phyloP scores from a whole-genome alignment of 64 coral and sea anemone species.

The Orbicella faveolata region DNA sequence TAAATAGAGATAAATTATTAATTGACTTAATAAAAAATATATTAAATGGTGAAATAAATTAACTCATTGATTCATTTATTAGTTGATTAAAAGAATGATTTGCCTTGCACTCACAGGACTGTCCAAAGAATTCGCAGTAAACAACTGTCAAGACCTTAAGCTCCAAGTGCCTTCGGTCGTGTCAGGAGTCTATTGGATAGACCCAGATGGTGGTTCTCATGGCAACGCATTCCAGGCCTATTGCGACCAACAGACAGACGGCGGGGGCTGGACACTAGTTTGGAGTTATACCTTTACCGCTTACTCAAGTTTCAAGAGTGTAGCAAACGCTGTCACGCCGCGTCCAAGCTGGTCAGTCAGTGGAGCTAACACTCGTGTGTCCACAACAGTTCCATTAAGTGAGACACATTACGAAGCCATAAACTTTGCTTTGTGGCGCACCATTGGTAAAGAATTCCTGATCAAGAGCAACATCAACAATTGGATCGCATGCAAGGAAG shows the following conservation, averaged over 20 bases:
- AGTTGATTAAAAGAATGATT: too few relatives aligned
- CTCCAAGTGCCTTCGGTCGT: neutral
- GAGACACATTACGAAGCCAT: too few relatives aligned
- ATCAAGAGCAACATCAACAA: too few relatives aligned
- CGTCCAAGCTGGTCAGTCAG: constrained; percentile 35
- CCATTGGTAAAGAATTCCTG: too few relatives aligned
- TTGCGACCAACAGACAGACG: constrained; percentile 63
- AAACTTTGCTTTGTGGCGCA: too few relatives aligned
- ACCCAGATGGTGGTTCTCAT: constrained; percentile 12
- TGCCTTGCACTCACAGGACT: neutral
- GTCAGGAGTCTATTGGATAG: constrained; percentile 52
- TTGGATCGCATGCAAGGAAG: too few relatives aligned
- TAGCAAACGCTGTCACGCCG: constrained; percentile 54
- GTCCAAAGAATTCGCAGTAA: neutral
- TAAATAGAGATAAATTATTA: too few relatives aligned
- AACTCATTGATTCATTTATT: too few relatives aligned
- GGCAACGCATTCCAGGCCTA: constrained; percentile 38
- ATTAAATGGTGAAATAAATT: too few relatives aligned
- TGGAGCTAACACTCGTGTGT: neutral
- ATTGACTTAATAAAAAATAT: too few relatives aligned
- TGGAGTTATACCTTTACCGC: constrained; percentile 75
- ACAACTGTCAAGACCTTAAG: constrained; percentile 20
- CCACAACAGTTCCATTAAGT: neutral
- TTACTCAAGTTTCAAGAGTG: constrained; percentile 53
- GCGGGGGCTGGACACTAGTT: constrained; percentile 66